These are phyloP conservation scores for Drosophila nebulosa DNA, from an alignment of 1,140 invertebrate genomes.

Conservation along the genomic window DNA sequence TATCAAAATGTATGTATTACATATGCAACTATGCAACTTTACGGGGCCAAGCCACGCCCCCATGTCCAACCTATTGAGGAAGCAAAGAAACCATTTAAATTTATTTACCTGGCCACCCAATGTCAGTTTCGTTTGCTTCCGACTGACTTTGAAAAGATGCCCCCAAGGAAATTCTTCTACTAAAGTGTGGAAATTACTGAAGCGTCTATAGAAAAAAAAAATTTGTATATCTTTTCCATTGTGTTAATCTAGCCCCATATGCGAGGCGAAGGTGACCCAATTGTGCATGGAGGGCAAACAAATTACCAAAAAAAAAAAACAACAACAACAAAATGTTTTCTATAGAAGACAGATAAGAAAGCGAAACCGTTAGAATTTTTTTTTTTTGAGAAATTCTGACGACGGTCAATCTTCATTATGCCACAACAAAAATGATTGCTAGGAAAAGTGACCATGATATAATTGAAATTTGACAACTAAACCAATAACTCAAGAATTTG, in stretches of 20 bases:
- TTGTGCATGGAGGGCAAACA: constrained; percentile 6
- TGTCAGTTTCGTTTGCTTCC: constrained; percentile 7
- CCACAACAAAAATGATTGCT: neutral
- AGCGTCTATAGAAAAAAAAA: neutral
- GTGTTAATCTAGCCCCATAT: neutral
- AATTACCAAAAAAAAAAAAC: neutral
- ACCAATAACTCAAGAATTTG: neutral
- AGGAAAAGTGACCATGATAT: neutral
- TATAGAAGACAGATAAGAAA: constrained; percentile 1
- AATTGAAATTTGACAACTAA: neutral
- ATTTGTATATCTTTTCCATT: neutral
- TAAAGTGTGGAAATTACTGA: neutral
- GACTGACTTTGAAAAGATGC: constrained; percentile 4
- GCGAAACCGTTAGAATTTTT: constrained; percentile 2
- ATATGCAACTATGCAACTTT: constrained; percentile 1
- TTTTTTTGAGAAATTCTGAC: neutral
- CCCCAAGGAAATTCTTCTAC: constrained; percentile 5
- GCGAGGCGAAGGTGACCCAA: constrained; percentile 6
- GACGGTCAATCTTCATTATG: neutral
- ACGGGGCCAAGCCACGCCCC: neutral
- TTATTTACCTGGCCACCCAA: neutral
- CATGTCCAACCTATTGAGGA: neutral
- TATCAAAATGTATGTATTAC: neutral
- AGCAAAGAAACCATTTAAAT: neutral
- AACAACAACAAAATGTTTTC: neutral